These are phyloP conservation scores for Andrena bicolor DNA, from an alignment of 2,888 invertebrate species.

Conservation along the genomic window DNA sequence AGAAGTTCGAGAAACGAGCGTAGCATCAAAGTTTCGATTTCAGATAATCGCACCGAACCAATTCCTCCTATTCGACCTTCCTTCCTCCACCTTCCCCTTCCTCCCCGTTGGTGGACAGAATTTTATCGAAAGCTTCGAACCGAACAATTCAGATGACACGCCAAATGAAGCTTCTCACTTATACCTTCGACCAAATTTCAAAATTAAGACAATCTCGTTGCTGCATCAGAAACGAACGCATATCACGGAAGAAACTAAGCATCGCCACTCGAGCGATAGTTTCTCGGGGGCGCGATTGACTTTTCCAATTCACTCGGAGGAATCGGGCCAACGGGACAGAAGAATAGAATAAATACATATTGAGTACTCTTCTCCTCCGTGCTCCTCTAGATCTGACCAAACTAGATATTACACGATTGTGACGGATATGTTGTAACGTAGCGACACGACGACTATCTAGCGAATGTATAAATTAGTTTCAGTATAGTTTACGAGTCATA, in stretches of 20 bases:
- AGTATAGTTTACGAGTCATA: constrained; percentile 43
- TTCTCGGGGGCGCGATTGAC: background rate
- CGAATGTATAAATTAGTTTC: constrained; percentile 56
- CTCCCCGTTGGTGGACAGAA: background rate
- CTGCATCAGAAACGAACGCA: constrained; percentile 22
- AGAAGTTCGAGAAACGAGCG: background rate
- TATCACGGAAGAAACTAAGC: constrained; percentile 9
- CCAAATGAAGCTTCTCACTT: background rate
- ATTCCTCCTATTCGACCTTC: constrained; percentile 27
- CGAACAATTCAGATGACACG: no score
- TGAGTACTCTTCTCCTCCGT: constrained; percentile 68
- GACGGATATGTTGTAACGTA: constrained; percentile 49
- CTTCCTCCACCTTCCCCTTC: background rate
- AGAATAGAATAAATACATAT: constrained; percentile 44
- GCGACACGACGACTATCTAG: constrained; percentile 45
- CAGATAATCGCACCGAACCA: constrained; percentile 15
- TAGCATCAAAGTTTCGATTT: background rate
- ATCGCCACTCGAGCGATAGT: background rate
- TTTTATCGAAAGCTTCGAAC: no score
- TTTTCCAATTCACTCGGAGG: constrained; percentile 12
- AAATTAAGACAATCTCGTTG: constrained; percentile 28
- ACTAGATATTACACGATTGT: constrained; percentile 39
- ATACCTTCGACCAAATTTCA: background rate
- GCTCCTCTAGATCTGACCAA: constrained; percentile 67
- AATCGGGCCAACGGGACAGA: background rate